Base-by-base conservation (phyloP, 2,113 vertebrate genomes). In the Pterophyllum scalare region DNA sequence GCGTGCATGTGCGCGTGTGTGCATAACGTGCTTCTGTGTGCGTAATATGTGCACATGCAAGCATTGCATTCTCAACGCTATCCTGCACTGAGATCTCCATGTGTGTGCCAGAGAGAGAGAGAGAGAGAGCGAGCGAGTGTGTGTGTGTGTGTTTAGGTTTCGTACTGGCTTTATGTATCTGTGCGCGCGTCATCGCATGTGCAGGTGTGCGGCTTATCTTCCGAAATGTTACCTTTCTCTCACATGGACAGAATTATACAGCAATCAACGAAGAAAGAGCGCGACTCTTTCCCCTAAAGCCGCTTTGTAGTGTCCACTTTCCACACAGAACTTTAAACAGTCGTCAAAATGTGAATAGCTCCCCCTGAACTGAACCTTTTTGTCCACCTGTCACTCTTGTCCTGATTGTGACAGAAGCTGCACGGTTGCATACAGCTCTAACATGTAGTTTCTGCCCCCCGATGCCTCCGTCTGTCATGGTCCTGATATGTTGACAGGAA, bases 401-500 rank as follows among this genome's bases (percentile, higher is more conserved):
- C 40, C 59, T 52, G 61, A 7, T 20, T 57, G 33, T 52, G 86
- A 79, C 81, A 43, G 83, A 57, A 26, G 77, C 9, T 74, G 64
- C 28, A 79, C 31, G 28, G 49, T 13, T 80, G 59, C 40, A 13
- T 60, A 17, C 33, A 28, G 43, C 77, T 75, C 77, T 13, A 33
- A 58, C 60, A 38, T 38, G 49, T 81, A 65, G 38, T 64, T 52
- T 75, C 17, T 64, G 65, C 46, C 61, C 52, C 46, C 33, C 8
- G 24, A 61, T 46, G 58, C 57, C 58, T 79, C 72, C 26, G 77
- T 54, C 58, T 72, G 78, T 86, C 61, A 75, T 61, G 61, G 61
- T 82, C 67, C 24, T 76, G 80, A 89, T 65, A 57, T 72, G 87
- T 24, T 81, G 86, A 82, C 65, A 59, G 75, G 61, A 77, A 59